A percentile compares a stretch with the other conserved stretches of the same genome.
phyloP scores from a whole-genome alignment of 2,797 vertebrate genomes.

The Falco concolor region DNA sequence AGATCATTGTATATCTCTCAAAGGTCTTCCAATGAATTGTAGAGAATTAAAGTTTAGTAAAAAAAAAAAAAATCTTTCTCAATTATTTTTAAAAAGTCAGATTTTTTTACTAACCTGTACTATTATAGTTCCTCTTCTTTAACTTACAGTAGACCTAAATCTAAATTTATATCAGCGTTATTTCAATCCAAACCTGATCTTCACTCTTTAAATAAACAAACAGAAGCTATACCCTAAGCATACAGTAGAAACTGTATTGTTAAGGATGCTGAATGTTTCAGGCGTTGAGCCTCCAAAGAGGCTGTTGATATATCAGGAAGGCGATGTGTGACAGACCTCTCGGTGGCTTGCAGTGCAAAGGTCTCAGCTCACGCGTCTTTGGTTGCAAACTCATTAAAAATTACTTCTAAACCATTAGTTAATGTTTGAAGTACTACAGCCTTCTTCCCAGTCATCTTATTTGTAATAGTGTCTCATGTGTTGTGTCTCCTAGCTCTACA shows the following conservation, averaged over 20 bases:
- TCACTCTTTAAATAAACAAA: background rate
- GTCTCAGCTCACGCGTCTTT: background rate
- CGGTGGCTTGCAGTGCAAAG: accelerated
- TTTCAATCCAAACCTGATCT: background rate
- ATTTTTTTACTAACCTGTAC: background rate
- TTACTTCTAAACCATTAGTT: accelerated
- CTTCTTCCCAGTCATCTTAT: slow-evolving; percentile 13
- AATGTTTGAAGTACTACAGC: background rate
- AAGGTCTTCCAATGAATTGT: background rate
- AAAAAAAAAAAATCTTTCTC: background rate
- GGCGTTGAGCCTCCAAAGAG: accelerated
- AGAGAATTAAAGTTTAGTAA: background rate
- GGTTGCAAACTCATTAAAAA: background rate
- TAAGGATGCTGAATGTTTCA: accelerated
- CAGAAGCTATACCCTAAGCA: accelerated
- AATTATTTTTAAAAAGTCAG: background rate
- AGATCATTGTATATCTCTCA: background rate
- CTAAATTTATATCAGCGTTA: background rate
- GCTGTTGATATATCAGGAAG: background rate
- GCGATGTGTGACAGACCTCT: background rate
- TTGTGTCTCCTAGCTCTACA: slow-evolving; percentile 88
- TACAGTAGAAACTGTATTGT: background rate
- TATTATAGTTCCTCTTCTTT: background rate
- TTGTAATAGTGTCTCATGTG: slow-evolving; percentile 63
- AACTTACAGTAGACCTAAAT: background rate